Evolutionary conservation across 1,140 invertebrate species (phyloP).

Genomic region (Adelges cooleyi): DNA sequence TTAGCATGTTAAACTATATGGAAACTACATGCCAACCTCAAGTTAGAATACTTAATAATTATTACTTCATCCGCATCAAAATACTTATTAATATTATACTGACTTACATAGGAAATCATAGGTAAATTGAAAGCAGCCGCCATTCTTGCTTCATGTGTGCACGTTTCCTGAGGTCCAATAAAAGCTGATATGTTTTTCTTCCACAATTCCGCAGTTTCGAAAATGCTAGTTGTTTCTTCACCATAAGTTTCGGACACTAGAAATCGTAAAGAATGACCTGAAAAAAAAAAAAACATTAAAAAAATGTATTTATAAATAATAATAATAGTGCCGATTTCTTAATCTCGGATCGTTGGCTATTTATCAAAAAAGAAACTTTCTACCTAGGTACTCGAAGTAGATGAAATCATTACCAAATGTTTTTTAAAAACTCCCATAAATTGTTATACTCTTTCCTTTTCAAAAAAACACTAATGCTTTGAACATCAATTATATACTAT

Average conservation of each 20-base stretch:
- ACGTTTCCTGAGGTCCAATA: slow-evolving; percentile 91
- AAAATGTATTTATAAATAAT: too few relatives aligned
- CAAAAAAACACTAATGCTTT: too few relatives aligned
- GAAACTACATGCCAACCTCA: background rate
- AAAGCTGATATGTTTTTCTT: slow-evolving; percentile 73
- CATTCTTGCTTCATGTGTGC: slow-evolving; percentile 85
- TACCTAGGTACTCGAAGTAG: too few relatives aligned
- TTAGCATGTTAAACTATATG: background rate
- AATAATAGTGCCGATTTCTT: too few relatives aligned
- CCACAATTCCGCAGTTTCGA: slow-evolving; percentile 75
- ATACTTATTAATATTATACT: background rate
- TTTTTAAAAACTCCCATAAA: too few relatives aligned
- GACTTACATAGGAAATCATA: slow-evolving; percentile 70
- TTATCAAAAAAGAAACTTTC: too few relatives aligned
- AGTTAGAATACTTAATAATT: background rate
- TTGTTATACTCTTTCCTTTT: too few relatives aligned
- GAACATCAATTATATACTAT: too few relatives aligned
- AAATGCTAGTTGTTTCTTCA: slow-evolving; percentile 72
- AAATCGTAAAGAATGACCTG: background rate
- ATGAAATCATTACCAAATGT: too few relatives aligned
- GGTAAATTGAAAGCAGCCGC: slow-evolving; percentile 88
- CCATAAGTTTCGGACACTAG: slow-evolving; percentile 81
- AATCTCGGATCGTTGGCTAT: too few relatives aligned
- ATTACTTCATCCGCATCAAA: background rate
- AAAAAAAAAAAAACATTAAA: too few relatives aligned